Evolutionary conservation across 2,888 invertebrate species (phyloP).

Genomic region (Ophioninae sp.): DNA sequence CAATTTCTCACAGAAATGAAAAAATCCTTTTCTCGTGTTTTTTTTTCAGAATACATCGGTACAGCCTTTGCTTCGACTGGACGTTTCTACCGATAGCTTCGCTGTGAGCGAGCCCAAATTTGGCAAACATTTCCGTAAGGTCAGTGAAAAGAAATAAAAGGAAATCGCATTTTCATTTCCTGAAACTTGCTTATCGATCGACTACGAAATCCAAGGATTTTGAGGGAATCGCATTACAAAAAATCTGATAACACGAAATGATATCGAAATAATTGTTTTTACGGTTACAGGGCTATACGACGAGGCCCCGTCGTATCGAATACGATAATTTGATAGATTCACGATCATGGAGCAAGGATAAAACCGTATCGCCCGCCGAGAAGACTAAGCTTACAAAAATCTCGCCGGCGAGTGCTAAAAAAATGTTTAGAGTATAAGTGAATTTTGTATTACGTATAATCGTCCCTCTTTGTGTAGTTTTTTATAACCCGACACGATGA

Average conservation of each 20-base stretch:
- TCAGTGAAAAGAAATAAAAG: neutral
- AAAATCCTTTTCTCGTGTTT: neutral
- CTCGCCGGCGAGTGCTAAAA: conserved; percentile 3
- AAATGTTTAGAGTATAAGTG: conserved; percentile 23
- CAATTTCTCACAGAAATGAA: neutral
- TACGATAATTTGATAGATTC: conserved; percentile 16
- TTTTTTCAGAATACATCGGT: conserved; percentile 36
- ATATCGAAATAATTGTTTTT: neutral
- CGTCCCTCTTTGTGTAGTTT: neutral
- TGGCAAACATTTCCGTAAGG: conserved; percentile 52
- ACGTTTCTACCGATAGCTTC: neutral
- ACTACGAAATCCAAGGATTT: neutral
- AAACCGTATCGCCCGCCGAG: neutral
- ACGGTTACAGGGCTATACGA: conserved; percentile 32
- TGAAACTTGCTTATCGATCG: neutral
- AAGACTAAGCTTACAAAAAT: neutral
- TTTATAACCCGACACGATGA: neutral
- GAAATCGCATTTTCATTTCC: neutral
- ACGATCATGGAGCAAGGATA: neutral
- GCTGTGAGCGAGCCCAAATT: conserved; percentile 3
- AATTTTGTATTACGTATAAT: neutral
- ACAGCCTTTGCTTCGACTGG: conserved; percentile 28
- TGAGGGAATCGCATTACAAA: neutral
- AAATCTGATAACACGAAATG: neutral
- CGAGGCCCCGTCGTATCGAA: conserved; percentile 18